Evolutionary conservation across 2,888 invertebrate genomes (phyloP).

Genomic region (Leucophenga maculata): DNA sequence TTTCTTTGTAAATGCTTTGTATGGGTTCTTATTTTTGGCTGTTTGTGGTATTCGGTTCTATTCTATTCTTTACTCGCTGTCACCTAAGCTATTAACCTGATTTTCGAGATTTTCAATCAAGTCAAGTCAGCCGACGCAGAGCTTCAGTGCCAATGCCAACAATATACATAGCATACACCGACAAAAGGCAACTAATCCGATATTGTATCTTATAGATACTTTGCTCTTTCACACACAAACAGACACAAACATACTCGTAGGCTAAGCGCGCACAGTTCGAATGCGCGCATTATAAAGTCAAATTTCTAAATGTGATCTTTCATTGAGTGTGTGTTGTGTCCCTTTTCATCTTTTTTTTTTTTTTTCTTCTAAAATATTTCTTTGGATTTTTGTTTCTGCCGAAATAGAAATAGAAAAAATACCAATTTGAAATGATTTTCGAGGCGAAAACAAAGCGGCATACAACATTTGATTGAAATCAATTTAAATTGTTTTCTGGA

Average conservation of each 20-base stretch:
- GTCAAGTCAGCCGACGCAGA: slow-evolving; percentile 45
- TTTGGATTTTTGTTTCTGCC: too few species aligned
- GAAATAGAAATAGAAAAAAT: slow-evolving; percentile 31
- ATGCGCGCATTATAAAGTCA: slow-evolving; percentile 63
- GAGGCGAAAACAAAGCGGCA: slow-evolving; percentile 58
- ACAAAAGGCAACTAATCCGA: slow-evolving; percentile 62
- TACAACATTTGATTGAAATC: slow-evolving; percentile 61
- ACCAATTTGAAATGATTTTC: slow-evolving; percentile 45
- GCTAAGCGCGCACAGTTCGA: slow-evolving; percentile 29
- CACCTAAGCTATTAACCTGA: slow-evolving; percentile 68
- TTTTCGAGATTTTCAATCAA: slow-evolving; percentile 69
- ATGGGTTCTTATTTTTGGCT: not conserved
- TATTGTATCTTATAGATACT: slow-evolving; percentile 65
- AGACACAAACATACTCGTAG: slow-evolving; percentile 32
- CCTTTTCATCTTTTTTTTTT: slow-evolving; percentile 51
- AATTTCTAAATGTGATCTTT: slow-evolving; percentile 67
- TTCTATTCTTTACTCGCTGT: slow-evolving; percentile 44
- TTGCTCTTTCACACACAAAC: slow-evolving; percentile 33
- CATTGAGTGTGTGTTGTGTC: slow-evolving; percentile 67
- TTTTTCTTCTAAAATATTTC: slow-evolving; percentile 12
- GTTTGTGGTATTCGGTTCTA: not conserved
- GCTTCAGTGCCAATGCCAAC: slow-evolving; percentile 26
- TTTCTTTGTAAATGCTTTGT: not conserved
- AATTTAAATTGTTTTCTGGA: slow-evolving; percentile 69
- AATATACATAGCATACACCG: slow-evolving; percentile 3